Evolutionary conservation across 2,888 invertebrate genomes (phyloP), one percentile per base, ranked within the genome.

Genomic region (Aleiodes alternator): DNA sequence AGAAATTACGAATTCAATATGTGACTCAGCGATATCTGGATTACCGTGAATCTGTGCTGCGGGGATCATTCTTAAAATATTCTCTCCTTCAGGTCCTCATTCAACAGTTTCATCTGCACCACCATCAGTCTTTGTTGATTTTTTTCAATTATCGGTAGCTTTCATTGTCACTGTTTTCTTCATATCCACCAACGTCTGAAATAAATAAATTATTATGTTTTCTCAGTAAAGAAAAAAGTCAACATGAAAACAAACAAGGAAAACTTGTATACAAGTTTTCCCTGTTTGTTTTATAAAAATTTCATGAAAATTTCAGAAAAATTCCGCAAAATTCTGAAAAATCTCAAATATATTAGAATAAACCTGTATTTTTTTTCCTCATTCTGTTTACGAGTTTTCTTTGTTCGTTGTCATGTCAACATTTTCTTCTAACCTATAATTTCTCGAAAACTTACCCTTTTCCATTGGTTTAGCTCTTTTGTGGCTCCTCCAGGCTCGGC

Each of bases 401-500:
- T n/a, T n/a, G n/a, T n/a, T n/a, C n/a, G n/a, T n/a, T n/a, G n/a
- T n/a, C 43, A 61, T 7, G 16, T 6, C 61, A 29, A 31, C 29
- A 43, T n/a, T n/a, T n/a, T n/a, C n/a, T n/a, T n/a, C n/a, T 61
- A 29, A 61, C 61, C 61, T 61, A 14, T n/a, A 61, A 29, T 61
- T 4, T 61, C 23, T 38, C 61, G 7, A n/a, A n/a, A n/a, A 61
- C 43, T 16, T 61, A 61, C 61, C 29, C 61, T 61, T 29, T 43
- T 61, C 61, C 61, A 61, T 43, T 61, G 61, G 5, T 61, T 23
- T 29, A 23, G 61, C 9, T 34, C 43, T 61, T 61, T 61, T 29
- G 61, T 38, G 14, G 61, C 61, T 23, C 61, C 61, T 11, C 29
- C 31, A n/a, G 61, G 61, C 61, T 16, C 3, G 23, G 61, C 59